phyloP scores from a whole-genome alignment of 2,888 invertebrate genomes.

The Lottia scabra region DNA sequence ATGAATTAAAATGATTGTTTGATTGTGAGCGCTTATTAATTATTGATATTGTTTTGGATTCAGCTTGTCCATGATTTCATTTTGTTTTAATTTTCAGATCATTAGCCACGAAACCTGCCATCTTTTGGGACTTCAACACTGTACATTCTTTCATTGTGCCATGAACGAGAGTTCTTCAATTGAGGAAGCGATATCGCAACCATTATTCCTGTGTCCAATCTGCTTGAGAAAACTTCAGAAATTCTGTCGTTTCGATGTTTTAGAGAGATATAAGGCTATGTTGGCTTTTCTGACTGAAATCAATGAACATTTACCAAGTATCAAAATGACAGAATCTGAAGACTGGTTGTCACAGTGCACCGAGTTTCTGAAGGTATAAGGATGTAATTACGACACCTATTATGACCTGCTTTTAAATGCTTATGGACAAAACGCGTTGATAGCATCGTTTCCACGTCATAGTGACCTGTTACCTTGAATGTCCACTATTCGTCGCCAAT shows the following conservation, averaged over 20 bases:
- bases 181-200: conserved; percentile 57
- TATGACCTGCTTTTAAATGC: too few species aligned
- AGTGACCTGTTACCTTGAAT: too few species aligned
- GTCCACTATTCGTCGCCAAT: too few species aligned
- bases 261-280: conserved; percentile 47
- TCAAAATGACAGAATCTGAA: background rate
- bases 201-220: conserved; percentile 65
- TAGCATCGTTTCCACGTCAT: too few species aligned
- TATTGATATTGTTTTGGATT: too few species aligned
- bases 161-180: conserved; percentile 66
- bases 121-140: conserved; percentile 61
- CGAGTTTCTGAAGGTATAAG: background rate
- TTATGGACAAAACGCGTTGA: too few species aligned
- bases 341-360: background rate
- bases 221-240: conserved; percentile 64
- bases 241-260: conserved; percentile 53
- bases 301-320: conserved; percentile 35
- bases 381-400: too few species aligned
- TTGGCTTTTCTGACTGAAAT: conserved; percentile 40
- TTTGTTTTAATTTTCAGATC: conserved; percentile 44
- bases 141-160: conserved; percentile 60
- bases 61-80: too few species aligned
- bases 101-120: conserved; percentile 64
- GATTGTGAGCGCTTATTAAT: too few species aligned
- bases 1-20: too few species aligned